Evolutionary conservation across 1,140 invertebrate genomes (phyloP).

Genomic region (Drosophila kurseongensis): DNA sequence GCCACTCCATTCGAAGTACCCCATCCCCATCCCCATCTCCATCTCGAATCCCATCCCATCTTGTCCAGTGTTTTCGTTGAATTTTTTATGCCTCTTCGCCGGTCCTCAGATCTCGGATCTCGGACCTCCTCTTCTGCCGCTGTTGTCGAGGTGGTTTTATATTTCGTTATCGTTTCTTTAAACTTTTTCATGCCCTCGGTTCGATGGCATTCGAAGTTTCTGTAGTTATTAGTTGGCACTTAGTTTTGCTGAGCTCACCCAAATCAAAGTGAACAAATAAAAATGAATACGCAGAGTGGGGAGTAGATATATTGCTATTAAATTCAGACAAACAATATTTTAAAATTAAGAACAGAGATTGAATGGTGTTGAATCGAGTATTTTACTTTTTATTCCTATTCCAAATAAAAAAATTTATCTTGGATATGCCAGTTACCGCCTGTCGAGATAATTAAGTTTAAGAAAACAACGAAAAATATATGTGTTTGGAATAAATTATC

Average conservation of each 20-base stretch:
- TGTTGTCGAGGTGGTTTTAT: constrained; percentile 39
- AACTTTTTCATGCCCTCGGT: constrained; percentile 42
- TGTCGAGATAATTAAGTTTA: too few relatives aligned
- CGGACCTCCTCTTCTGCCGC: not conserved
- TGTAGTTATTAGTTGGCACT: constrained; percentile 35
- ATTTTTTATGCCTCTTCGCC: constrained; percentile 56
- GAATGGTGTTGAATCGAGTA: too few relatives aligned
- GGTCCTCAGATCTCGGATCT: not conserved
- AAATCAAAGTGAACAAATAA: constrained; percentile 19
- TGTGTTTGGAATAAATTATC: too few relatives aligned
- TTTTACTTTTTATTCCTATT: too few relatives aligned
- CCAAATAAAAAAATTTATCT: too few relatives aligned
- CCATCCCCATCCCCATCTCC: constrained; percentile 2
- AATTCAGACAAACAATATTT: not conserved
- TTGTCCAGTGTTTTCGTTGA: constrained; percentile 35
- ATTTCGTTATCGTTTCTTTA: constrained; percentile 53
- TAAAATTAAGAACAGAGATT: not conserved
- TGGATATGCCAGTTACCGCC: too few relatives aligned
- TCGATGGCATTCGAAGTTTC: constrained; percentile 31
- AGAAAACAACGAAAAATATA: too few relatives aligned
- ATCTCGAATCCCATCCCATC: constrained; percentile 10
- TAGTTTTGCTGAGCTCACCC: constrained; percentile 27
- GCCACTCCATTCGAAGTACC: constrained; percentile 13
- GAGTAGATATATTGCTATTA: not conserved
- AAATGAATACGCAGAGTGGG: not conserved